Evolutionary conservation across 1,140 invertebrate species (phyloP), one percentile per base, ranked within the genome.

Genomic region (Panagrolaimus sp.): DNA sequence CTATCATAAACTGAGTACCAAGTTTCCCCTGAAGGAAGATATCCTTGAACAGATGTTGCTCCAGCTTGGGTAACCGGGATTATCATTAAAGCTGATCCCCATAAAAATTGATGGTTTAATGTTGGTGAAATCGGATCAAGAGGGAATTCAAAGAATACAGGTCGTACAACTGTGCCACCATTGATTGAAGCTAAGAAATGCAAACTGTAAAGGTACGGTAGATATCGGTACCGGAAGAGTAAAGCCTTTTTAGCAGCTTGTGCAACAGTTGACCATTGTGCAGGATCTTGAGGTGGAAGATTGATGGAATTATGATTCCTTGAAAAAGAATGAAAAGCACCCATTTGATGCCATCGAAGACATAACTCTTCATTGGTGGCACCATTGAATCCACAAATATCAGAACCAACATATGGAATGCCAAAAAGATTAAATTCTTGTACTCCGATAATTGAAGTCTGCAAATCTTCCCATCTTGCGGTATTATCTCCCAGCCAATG

Each of bases 341-440:
- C 79, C 26, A 80, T 43, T 67, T 81, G 79, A 28, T 78, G 78
- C 79, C 79, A 81, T 55, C 77, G 26, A 10, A 78, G 65, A 63
- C 75, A 79, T 0, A 81, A 48, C 62, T 83, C 81, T 43, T 77
- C 84, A n/a, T 73, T 84, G 0, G 82, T 80, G 21, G 72, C 71
- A 1, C 70, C 73, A 55, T 75, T 73, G 67, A 86, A 86, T 0
- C 83, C 84, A 66, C 84, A 85, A 62, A 85, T 77, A 68, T 85
- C 84, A 26, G 76, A 73, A 7, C 84, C 84, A 45, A 85, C 83
- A 71, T 85, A 76, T 5, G 85, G 77, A 46, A 87, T 88, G 65
- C 92, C 92, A 85, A 91, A 93, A 63, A 94, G 83, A 76, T 89
- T 90, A 83, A 90, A 91, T 76, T 88, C 89, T n/a, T 48, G 70